Evolutionary conservation across 2,797 vertebrate genomes (phyloP), one percentile per base, ranked within the genome.

Genomic region (Halcyon smyrnensis): DNA sequence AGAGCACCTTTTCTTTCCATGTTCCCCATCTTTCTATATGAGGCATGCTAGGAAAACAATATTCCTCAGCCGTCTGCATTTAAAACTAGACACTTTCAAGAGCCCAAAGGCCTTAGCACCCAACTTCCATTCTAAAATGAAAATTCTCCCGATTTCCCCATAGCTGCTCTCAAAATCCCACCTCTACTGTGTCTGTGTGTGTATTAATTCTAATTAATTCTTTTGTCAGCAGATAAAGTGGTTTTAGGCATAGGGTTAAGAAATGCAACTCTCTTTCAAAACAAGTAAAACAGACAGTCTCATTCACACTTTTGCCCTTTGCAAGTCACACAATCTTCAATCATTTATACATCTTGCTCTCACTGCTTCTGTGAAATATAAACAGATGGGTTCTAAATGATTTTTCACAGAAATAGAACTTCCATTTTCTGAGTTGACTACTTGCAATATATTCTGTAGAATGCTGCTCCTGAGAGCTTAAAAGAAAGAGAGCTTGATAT

Each of bases 351-450:
- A 21, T 76, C 90, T 57, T 90, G 83, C 5, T 5, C 73, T 96
- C 27, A 1, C 67, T 2, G 0, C 62, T 93, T 91, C 79, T 60
- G 69, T 90, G 86, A 89, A 95, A 91, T 76, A 97, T 60, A 97
- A 96, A 95, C 91, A 97, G 92, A 96, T 95, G 84, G 84, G 30
- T 76, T 82, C 78, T 53, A 95, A 95, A 95, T 59, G 51, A 92
- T 84, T 88, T 87, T 71, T 93, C 91, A 95, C 51, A 91, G 79
- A 95, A 96, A 94, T 25, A 32, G 53, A 91, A 83, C 41, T 82
- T 95, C 48, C 81, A 78, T 83, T 95, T 95, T 90, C 75, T 83
- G 63, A 90, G 39, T 67, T 75, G 71, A 84, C 74, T 95, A 80
- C 70, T 43, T 93, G 74, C 60, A 90, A 92, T 77, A 84, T 63